phyloP scores from a whole-genome alignment of 2,113 vertebrate species.

The Drymodes brunneopygia region DNA sequence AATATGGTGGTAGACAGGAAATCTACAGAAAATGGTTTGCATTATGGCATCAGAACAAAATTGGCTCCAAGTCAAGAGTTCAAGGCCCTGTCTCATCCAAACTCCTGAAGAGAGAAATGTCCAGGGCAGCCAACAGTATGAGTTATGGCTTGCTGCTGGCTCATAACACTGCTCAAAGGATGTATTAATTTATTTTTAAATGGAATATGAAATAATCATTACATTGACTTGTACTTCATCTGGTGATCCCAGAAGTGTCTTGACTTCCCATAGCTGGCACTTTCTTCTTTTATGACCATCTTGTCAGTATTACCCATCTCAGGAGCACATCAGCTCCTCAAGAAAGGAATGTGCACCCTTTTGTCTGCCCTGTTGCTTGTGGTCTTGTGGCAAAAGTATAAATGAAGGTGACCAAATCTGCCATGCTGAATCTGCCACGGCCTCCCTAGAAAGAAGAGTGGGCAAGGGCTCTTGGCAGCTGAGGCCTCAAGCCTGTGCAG shows the following conservation, averaged over 20 bases:
- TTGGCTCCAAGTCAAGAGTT: background rate
- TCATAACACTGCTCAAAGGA: background rate
- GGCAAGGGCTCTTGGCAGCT: background rate
- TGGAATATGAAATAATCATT: background rate
- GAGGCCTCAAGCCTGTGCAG: background rate
- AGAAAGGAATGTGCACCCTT: accelerated
- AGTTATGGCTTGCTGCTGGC: background rate
- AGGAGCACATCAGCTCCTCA: background rate
- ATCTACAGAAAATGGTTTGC: background rate
- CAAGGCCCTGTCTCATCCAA: accelerated
- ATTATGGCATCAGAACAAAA: background rate
- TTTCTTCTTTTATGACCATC: background rate
- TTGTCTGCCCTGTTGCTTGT: too few species aligned
- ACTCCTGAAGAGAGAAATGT: background rate
- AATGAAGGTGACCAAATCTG: background rate
- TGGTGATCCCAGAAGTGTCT: background rate
- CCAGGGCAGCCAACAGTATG: background rate
- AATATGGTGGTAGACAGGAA: background rate
- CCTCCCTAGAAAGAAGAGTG: background rate
- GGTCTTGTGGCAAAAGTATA: background rate
- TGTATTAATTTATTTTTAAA: background rate
- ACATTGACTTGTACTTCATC: background rate
- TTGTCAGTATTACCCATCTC: background rate
- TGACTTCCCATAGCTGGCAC: background rate
- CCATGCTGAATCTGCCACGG: accelerated